phyloP scores from a whole-genome alignment of 1,140 invertebrate species.

The Drosophila kurseongensis region DNA sequence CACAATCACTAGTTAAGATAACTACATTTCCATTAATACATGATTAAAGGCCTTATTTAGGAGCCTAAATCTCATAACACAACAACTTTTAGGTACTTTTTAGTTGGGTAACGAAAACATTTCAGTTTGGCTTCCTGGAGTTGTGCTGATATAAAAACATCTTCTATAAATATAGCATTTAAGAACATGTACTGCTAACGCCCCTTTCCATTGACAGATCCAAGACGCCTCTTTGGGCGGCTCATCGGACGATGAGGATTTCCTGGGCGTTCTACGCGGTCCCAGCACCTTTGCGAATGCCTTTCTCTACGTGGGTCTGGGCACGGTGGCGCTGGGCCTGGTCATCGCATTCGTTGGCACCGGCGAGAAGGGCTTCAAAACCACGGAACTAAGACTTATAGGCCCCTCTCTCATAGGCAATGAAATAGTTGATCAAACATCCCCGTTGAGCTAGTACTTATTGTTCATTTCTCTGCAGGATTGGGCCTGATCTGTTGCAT shows the following conservation, averaged over 20 bases:
- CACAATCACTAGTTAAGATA: too few species aligned
- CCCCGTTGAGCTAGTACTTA: neutral
- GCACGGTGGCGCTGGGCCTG: slow-evolving; percentile 91
- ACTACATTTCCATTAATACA: too few species aligned
- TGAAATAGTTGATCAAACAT: slow-evolving; percentile 11
- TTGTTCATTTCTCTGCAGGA: slow-evolving; percentile 38
- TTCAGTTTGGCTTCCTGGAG: neutral
- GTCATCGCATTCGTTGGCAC: slow-evolving; percentile 95
- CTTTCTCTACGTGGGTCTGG: slow-evolving; percentile 93
- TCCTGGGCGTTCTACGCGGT: slow-evolving; percentile 85
- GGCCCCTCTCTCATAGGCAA: slow-evolving; percentile 90
- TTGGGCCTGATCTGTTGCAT: slow-evolving; percentile 87
- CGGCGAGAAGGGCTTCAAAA: slow-evolving; percentile 95
- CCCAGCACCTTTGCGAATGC: slow-evolving; percentile 90
- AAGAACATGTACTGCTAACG: slow-evolving; percentile 4
- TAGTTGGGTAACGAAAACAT: neutral
- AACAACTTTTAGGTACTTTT: neutral
- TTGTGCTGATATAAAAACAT: neutral
- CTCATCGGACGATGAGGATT: slow-evolving; percentile 85
- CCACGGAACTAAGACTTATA: slow-evolving; percentile 92
- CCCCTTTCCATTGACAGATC: slow-evolving; percentile 58
- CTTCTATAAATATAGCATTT: neutral
- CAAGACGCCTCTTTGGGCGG: slow-evolving; percentile 84
- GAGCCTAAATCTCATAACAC: too few species aligned
- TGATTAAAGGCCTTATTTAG: too few species aligned